phyloP scores from a whole-genome alignment of 2,113 vertebrate species.

The Ophthalmolycus amberensis region DNA sequence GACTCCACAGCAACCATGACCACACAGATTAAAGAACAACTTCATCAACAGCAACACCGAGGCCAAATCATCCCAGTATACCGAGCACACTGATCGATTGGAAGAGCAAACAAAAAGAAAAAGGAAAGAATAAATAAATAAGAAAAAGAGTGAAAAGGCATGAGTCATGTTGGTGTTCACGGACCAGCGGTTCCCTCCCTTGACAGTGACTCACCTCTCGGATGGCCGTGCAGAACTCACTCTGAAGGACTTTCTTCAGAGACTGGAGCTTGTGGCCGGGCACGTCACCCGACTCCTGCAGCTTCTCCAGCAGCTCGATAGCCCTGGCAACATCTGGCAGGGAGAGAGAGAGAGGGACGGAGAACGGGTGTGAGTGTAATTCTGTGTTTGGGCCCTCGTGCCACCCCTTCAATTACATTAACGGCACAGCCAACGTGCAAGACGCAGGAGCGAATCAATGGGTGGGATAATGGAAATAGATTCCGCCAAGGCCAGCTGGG shows the following conservation, averaged over 20 bases:
- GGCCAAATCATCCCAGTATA: neutral
- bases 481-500: constrained; percentile 47
- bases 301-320: constrained; percentile 96
- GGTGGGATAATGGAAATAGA: constrained; percentile 71
- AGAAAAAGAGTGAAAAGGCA: constrained; percentile 7
- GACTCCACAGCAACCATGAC: neutral
- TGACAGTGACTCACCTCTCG: constrained; percentile 90
- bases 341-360: neutral
- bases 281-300: constrained; percentile 96
- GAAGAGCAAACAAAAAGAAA: neutral
- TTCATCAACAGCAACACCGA: neutral
- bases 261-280: constrained; percentile 97
- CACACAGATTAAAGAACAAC: neutral
- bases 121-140: neutral
- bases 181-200: neutral
- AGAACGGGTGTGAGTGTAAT: neutral
- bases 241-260: constrained; percentile 98
- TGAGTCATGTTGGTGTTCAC: constrained; percentile 27
- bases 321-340: constrained; percentile 94
- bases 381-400: constrained; percentile 16
- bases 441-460: constrained; percentile 63
- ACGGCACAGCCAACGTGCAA: constrained; percentile 51
- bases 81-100: neutral
- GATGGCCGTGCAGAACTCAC: constrained; percentile 99
- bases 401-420: constrained; percentile 63